Evolutionary conservation across 2,113 vertebrate genomes (phyloP), one percentile per base, ranked within the genome.

Genomic region (Pollachius pollachius): DNA sequence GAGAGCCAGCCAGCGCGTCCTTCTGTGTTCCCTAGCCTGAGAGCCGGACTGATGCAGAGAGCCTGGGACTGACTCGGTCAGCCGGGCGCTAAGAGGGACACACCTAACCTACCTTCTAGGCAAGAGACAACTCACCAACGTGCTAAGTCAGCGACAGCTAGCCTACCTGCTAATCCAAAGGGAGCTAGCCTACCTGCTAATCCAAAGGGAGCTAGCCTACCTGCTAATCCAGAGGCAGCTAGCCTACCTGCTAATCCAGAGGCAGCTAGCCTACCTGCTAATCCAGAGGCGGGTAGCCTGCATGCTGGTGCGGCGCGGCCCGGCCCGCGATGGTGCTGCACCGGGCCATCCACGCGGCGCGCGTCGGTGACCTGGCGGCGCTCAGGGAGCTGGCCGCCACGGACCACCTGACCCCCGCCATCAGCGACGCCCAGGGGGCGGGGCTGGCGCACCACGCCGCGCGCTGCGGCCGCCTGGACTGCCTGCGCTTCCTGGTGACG

Each of bases 391-490:
- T 95, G 1, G 77, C 88, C 0, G 84, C 90, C 52, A 79, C 85
- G 0, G 91, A 92, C 0, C 13, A 56, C 41, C 87, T 95, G 64
- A 84, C 83, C 3, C 62, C 70, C 0, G 69, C 70, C 67, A 76
- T 93, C 70, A 58, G 78, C 0, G 94, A 95, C 11, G 57, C 81
- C 12, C 91, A 94, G 48, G 94, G 94, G 4, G 95, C 94, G 0
- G 89, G 92, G 21, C 89, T 90, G 1, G 92, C 93, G 62, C 95
- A 96, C 81, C 94, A 95, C 1, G 94, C 94, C 0, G 87, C 93
- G 3, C 86, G 94, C 21, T 91, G 90, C 0, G 93, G 93, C 23
- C 92, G 84, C 27, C 82, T 94, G 77, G 90, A 92, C 78, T 94
- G 93, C 41, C 83, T 95, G 71, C 88, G 79, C 73, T 93, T 92